Evolutionary conservation across 2,113 vertebrate genomes (phyloP).

Genomic region (Platycercus adscitus): DNA sequence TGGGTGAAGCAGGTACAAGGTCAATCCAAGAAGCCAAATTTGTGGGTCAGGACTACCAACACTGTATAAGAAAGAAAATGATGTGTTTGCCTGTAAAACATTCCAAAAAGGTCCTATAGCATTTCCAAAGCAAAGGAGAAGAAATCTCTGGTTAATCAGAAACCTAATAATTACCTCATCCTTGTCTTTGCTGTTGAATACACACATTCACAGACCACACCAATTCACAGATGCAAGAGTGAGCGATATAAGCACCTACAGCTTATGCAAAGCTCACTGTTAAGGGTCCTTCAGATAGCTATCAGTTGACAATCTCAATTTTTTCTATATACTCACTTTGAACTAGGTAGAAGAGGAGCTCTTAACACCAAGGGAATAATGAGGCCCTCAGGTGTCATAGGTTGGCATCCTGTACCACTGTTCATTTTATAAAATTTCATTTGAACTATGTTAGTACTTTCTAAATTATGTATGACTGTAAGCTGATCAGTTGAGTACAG

Average conservation of each 20-base stretch:
- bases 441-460: neutral
- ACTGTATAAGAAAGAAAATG: neutral
- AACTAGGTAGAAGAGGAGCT: neutral
- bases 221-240: neutral
- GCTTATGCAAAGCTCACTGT: rapidly evolving
- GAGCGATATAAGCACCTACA: neutral
- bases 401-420: neutral
- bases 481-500: neutral
- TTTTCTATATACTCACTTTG: neutral
- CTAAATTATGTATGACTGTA: neutral
- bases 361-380: neutral
- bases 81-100: neutral
- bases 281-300: neutral
- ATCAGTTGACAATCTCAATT: neutral
- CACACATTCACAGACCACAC: neutral
- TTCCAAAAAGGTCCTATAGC: neutral
- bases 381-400: neutral
- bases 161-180: neutral
- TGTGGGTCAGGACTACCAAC: neutral
- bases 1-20: neutral
- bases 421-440: neutral
- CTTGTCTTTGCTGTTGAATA: neutral
- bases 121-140: neutral
- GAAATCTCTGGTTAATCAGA: neutral
- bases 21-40: neutral